phyloP scores from a whole-genome alignment of 1,140 invertebrate species.

The Drosophila bocki region DNA sequence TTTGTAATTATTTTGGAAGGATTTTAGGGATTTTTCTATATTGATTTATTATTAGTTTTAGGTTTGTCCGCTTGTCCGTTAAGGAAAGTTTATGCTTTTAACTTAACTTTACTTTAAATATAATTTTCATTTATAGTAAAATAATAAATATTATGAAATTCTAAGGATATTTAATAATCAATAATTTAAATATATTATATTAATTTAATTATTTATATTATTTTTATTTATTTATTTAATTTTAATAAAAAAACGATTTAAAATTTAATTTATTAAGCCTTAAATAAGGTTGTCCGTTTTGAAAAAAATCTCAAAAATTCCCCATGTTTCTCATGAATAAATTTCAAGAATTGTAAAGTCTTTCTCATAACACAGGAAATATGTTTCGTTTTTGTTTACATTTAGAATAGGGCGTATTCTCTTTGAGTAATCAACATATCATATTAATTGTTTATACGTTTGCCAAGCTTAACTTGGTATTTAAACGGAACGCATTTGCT shows the following conservation, averaged over 20 bases:
- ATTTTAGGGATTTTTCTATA: neutral
- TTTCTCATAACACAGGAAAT: neutral
- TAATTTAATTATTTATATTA: no score
- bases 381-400: neutral
- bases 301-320: neutral
- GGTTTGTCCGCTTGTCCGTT: neutral
- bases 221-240: no score
- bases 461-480: neutral
- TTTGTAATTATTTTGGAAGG: neutral
- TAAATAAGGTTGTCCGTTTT: neutral
- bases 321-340: neutral
- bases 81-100: no score
- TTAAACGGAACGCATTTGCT: neutral
- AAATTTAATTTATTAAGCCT: no score
- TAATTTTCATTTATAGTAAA: neutral
- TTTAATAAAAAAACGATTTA: neutral
- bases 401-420: neutral
- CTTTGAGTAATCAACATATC: neutral
- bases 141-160: neutral
- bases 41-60: neutral
- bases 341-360: neutral
- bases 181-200: no score
- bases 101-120: neutral
- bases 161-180: no score
- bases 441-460: constrained; percentile 2